A percentile compares a stretch with the other conserved stretches of the same genome.
Conservation (phyloP, 2,797 vertebrate species). For the Kryptolebias ocellatus region DNA sequence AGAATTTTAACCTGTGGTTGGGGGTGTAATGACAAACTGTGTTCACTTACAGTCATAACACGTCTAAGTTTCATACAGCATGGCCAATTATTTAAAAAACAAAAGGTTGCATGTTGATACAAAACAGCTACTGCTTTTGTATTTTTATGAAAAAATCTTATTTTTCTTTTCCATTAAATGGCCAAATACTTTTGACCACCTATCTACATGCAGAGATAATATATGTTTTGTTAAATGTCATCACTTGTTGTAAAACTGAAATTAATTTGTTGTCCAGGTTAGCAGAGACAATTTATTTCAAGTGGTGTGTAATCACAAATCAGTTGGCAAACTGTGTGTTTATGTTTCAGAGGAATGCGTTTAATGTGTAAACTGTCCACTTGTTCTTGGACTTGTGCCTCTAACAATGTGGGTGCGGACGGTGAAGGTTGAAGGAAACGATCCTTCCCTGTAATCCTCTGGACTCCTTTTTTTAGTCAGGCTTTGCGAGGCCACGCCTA, state of each 20-base stretch:
- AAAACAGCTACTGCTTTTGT: no score
- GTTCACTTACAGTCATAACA: no score
- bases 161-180: no score
- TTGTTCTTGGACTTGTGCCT: neutral
- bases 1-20: no score
- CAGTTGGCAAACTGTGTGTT: neutral
- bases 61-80: no score
- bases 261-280: neutral
- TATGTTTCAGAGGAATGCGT: neutral
- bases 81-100: no score
- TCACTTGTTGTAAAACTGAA: neutral
- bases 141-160: no score
- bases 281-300: neutral
- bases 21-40: no score
- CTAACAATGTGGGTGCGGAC: neutral
- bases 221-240: neutral
- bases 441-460: neutral
- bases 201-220: no score
- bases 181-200: no score
- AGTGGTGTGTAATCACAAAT: neutral
- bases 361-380: conserved; percentile 7
- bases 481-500: neutral
- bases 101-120: no score
- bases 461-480: conserved; percentile 3
- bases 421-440: neutral